Evolutionary conservation across 2,113 vertebrate genomes (phyloP).

Genomic region (Shinisaurus crocodilurus): DNA sequence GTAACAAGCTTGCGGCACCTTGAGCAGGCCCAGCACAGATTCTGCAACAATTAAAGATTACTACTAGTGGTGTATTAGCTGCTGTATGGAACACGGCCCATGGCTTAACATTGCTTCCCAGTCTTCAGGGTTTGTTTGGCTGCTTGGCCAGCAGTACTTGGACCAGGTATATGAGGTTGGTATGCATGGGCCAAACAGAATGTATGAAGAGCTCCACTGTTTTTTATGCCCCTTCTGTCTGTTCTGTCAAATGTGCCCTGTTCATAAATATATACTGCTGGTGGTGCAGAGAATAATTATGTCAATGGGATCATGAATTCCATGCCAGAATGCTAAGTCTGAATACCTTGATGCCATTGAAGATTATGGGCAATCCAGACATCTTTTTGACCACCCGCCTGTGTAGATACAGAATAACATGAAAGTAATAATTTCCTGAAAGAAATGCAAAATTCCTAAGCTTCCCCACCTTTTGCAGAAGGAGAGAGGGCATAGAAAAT

Average conservation of each 20-base stretch:
- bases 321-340: not conserved
- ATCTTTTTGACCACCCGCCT: too few species aligned
- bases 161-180: not conserved
- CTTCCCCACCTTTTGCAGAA: not conserved
- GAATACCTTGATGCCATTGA: too few species aligned
- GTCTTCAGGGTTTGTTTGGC: not conserved
- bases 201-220: not conserved
- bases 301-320: not conserved
- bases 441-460: not conserved
- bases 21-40: not conserved
- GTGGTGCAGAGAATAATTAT: not conserved
- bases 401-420: not conserved
- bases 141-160: not conserved
- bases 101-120: not conserved
- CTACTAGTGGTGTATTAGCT: not conserved
- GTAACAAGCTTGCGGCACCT: not conserved
- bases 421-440: rapidly evolving
- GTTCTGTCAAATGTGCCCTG: too few species aligned
- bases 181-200: not conserved
- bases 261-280: too few species aligned
- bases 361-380: not conserved
- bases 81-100: not conserved
- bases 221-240: not conserved
- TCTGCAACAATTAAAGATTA: not conserved
- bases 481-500: not conserved